A percentile compares a stretch with the other conserved stretches of the same genome.
These are phyloP conservation scores for Miniopterus natalensis DNA, from an alignment of 2,113 vertebrate species.

Conservation along the genomic window DNA sequence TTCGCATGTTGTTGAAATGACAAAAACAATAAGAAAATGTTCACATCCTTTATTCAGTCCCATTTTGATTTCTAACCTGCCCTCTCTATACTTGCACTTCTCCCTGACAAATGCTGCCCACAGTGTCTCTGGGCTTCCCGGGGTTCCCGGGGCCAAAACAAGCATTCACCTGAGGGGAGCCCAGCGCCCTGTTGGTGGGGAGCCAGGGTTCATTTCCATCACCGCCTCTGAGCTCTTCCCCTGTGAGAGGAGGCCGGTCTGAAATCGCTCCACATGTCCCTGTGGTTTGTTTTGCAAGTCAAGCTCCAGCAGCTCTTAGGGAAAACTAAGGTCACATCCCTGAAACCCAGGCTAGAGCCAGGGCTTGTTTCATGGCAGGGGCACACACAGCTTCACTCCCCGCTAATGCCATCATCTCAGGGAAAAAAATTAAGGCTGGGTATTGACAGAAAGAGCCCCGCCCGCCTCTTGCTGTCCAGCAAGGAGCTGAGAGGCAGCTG, in stretches of 20 bases:
- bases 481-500: neutral
- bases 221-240: slow-evolving; percentile 27
- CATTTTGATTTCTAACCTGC: slow-evolving; percentile 57
- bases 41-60: neutral
- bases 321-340: slow-evolving; percentile 41
- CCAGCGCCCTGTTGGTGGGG: neutral
- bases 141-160: neutral
- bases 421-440: neutral
- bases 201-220: slow-evolving; percentile 33
- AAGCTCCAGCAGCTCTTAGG: slow-evolving; percentile 17
- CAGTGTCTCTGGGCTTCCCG: neutral
- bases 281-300: neutral
- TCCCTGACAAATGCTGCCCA: neutral
- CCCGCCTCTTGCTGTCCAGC: neutral
- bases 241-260: slow-evolving; percentile 14
- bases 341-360: neutral
- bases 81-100: neutral
- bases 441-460: neutral
- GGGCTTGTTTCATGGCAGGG: neutral
- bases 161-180: neutral
- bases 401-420: neutral
- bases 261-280: neutral
- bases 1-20: slow-evolving; percentile 64
- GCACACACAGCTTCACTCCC: neutral
- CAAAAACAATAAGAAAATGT: slow-evolving; percentile 17